Conservation (phyloP, 2,113 vertebrate species). For the Bufo bufo region DNA sequence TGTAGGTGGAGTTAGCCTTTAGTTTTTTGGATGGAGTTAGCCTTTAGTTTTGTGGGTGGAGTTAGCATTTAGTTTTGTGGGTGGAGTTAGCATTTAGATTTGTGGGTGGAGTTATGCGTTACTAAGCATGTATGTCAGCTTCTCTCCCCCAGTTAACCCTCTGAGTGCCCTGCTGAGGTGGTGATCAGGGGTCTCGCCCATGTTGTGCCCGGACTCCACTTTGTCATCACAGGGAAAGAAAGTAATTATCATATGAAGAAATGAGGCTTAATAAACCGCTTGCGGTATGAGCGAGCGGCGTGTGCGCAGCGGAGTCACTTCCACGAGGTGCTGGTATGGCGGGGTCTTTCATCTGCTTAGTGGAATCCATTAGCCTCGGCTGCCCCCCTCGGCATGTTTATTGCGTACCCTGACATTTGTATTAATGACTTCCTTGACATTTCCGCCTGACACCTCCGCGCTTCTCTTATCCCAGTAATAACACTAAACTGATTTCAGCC, state of each 20-base stretch:
- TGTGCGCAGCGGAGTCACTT: background rate
- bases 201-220: background rate
- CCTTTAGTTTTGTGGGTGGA: no score
- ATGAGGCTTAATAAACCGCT: background rate
- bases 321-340: background rate
- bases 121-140: background rate
- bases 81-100: background rate
- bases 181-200: background rate
- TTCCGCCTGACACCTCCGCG: slow-evolving; percentile 65
- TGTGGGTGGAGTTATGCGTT: no score
- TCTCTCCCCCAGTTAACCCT: background rate
- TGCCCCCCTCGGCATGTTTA: slow-evolving; percentile 38
- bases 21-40: no score
- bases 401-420: slow-evolving; percentile 68
- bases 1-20: no score
- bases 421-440: slow-evolving; percentile 71
- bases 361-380: slow-evolving; percentile 29
- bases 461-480: slow-evolving; percentile 49
- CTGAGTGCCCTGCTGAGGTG: no score
- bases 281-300: background rate
- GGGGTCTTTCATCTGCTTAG: slow-evolving; percentile 48
- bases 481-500: slow-evolving; percentile 37
- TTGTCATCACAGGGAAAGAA: background rate
- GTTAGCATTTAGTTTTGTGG: no score
- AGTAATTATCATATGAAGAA: background rate